phyloP scores from a whole-genome alignment of 2,113 vertebrate genomes.

The Perca schrenkii region DNA sequence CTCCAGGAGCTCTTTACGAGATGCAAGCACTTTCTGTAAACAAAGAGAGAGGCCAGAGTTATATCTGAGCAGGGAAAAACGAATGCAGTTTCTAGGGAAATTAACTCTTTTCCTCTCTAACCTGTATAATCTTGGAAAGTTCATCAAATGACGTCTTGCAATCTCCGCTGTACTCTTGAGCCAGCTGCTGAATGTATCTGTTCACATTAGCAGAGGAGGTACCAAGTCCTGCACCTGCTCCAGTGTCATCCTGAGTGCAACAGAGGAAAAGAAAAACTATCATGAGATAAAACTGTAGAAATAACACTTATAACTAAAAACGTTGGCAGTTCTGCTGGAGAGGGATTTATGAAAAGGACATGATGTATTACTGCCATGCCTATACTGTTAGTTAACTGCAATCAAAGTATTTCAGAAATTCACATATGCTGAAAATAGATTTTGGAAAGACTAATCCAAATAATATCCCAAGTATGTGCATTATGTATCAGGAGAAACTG shows the following conservation, averaged over 20 bases:
- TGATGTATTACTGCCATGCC: background rate
- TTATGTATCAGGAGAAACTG: background rate
- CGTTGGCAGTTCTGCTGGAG: background rate
- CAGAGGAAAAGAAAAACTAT: background rate
- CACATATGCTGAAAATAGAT: background rate
- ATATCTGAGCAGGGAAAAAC: background rate
- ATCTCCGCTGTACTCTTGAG: conserved; percentile 98
- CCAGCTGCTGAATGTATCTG: conserved; percentile 97
- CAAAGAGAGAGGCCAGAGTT: background rate
- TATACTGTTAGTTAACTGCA: background rate
- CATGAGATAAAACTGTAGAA: background rate
- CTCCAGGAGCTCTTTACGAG: conserved; percentile 96
- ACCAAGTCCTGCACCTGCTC: conserved; percentile 90
- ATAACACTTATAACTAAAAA: no score
- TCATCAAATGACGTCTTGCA: conserved; percentile 99
- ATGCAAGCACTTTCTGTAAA: conserved; percentile 98
- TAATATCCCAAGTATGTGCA: background rate
- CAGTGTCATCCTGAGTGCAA: conserved; percentile 90
- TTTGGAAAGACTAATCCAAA: background rate
- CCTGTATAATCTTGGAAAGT: conserved; percentile 99
- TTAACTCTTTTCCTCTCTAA: conserved; percentile 50
- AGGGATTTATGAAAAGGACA: background rate
- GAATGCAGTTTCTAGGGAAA: background rate
- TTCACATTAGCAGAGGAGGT: conserved; percentile 96
- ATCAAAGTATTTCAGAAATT: background rate